Percentiles rank a stretch among this genome's conserved stretches.
phyloP scores from a whole-genome alignment of 2,113 vertebrate genomes.

The Centropus unirufus region DNA sequence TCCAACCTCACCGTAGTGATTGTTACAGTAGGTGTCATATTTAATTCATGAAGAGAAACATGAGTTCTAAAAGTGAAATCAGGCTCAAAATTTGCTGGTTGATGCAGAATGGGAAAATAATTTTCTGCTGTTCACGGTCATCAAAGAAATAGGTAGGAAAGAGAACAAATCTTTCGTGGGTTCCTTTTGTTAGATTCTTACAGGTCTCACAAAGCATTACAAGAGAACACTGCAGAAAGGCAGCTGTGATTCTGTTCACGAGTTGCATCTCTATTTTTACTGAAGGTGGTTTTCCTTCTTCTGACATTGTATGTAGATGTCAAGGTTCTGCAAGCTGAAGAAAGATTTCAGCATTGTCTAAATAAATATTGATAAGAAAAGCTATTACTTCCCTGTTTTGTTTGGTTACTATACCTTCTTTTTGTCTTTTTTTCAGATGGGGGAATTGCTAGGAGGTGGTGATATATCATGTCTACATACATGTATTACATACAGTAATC shows the following conservation, averaged over 20 bases:
- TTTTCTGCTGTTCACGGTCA: not conserved
- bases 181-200: not conserved
- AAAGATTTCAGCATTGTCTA: not conserved
- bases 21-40: conserved; percentile 35
- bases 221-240: not conserved
- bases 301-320: not conserved
- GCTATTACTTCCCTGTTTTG: not conserved
- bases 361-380: not conserved
- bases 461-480: not conserved
- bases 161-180: not conserved
- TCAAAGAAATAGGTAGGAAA: not conserved
- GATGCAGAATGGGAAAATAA: conserved; percentile 37
- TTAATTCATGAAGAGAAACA: conserved; percentile 56
- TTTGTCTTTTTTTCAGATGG: not conserved
- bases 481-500: not conserved
- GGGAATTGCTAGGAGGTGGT: not conserved
- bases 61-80: conserved; percentile 17
- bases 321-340: not conserved
- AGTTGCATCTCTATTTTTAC: not conserved
- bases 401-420: not conserved
- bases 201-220: not conserved
- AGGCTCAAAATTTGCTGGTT: conserved; percentile 4
- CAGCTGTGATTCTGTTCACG: not conserved
- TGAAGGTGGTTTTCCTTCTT: not conserved
- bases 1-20: not conserved